Base-by-base conservation (phyloP, 64 coral and sea anemone genomes). In the Anthopleura sola region DNA sequence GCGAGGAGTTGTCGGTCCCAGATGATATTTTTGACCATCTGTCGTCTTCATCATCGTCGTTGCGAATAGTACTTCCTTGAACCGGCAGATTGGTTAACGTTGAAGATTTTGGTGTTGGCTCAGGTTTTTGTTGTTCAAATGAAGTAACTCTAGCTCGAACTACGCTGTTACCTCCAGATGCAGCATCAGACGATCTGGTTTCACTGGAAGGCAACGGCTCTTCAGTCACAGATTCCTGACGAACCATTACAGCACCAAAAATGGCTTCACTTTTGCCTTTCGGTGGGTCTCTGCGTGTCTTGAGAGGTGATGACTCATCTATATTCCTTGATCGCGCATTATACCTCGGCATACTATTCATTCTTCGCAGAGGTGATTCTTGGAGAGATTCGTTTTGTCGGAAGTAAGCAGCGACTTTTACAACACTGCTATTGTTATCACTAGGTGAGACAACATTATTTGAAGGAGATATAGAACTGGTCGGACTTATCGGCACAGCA, bases 11-110 rank as follows among this genome's bases (percentile, higher is more conserved):
- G 6, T 60, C 55, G 13, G 49, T 56, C 55, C 23, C 82, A 29
- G 78, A 48, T 20, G 78, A 81, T 36, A 48, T 46, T 81, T 24
- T 53, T 81, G 78, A 81, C 78, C 6, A 46, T 21, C 78, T 81
- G 37, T 81, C 39, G 19, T 53, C 78, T 81, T 81, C 78, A 29
- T 14, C 20, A n/a, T 53, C 78, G 33, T 40, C 23, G 8, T 29
- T 71, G 13, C 60, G 21, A 28, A 23, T 10, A 24, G n/a, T 21
- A 29, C 20, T 9, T 66, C n/a, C 60, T 11, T 66, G n/a, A 6
- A 66, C 50, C 50, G 66, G 66, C 29, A 34, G 28, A 32, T 71
- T 71, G n/a, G n/a, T 11, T 28, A 71, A 20, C 13, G 31, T 71
- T 29, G n/a, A 28, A 12, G 66, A 36, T 15, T 71, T 71, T 71